Base-by-base conservation (phyloP, 23 tunicate species). In the Trididemnum clinides region DNA sequence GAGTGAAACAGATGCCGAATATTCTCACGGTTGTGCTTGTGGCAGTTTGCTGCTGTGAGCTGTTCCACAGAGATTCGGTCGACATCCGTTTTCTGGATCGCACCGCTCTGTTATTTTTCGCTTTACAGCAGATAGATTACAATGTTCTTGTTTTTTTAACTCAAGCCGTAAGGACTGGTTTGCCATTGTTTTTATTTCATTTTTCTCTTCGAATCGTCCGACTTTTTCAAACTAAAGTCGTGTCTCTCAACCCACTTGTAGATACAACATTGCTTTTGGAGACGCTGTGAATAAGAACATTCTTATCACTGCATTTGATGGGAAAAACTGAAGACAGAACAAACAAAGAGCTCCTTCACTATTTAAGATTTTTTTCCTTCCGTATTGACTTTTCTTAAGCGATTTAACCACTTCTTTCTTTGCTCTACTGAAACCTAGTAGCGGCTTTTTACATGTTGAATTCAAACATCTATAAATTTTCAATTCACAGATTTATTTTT, bases 11-110 rank as follows among this genome's bases (percentile, higher is more conserved):
- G 37, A 36, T 66, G 75, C 12, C 75, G 37, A 29, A 5, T 28
- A 29, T 66, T 66, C 75, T 66, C 75, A 66, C 75, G 75, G 75
- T 66, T 66, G 27, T 21, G 69, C 4, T 21, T 19, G 75, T 10
- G 10, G 37, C 19, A 32, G 7, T 32, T 66, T 20, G 22, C 6
- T 7, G 75, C 75, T 66, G 10, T n/a, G n/a, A n/a, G n/a, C n/a
- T n/a, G n/a, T n/a, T n/a, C n/a, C n/a, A n/a, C n/a, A n/a, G 37
- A 66, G n/a, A 6, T 32, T 66, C 31, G 36, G 12, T 20, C 37
- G 31, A 32, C 22, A 66, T 66, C 75, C 75, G 36, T 20, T 66
- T 29, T 37, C 31, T 31, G 37, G 31, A 66, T 2, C 36, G 5
- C 37, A 6, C 12, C 37, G 12, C 7, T 66, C 37, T 66, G 36